Evolutionary conservation across 2,797 vertebrate genomes (phyloP), one percentile per base, ranked within the genome.

Genomic region (Neostethus bicornis): DNA sequence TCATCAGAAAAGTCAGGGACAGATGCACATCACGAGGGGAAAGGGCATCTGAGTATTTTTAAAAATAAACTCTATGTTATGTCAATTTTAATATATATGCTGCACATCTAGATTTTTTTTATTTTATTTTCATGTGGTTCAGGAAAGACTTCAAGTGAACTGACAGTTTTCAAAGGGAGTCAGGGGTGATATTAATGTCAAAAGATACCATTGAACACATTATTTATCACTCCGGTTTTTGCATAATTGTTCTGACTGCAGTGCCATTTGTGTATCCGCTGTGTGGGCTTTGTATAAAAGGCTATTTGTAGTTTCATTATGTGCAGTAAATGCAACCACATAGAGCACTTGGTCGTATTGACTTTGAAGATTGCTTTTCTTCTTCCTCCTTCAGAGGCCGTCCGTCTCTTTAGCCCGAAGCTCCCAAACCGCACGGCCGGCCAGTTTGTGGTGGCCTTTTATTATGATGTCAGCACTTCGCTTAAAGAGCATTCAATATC

Each of bases 381-480:
- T 79, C 68, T 76, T 73, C 63, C 70, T 73, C n/a, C 56, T 73
- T 83, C 73, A 71, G 74, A 85, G 79, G 68, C 71, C 41, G 55
- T 81, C 66, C 63, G 48, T 87, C 69, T 77, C 77, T 80, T 73
- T 81, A 59, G 83, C 83, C 84, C 3, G 64, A 19, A 89, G 88
- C 84, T 66, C 63, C 58, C 38, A 72, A 78, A 80, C 84, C 80
- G 63, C 76, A 72, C 77, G 56, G 83, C 74, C 68, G 74, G 77
- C 64, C 83, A 56, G 75, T 79, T 76, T 38, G 21, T 50, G 54
- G 77, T 68, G 84, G 82, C 85, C 79, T 89, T 89, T 90, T 89
- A 90, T 93, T 92, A 90, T 88, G 82, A 91, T 92, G 92, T 93
- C 91, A 92, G 88, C 91, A 87, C 90, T 82, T 81, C 31, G 61